Percentiles rank a stretch among this genome's conserved stretches.
phyloP scores from a whole-genome alignment of 2,888 invertebrate species.

The Chelonus formosanus region DNA sequence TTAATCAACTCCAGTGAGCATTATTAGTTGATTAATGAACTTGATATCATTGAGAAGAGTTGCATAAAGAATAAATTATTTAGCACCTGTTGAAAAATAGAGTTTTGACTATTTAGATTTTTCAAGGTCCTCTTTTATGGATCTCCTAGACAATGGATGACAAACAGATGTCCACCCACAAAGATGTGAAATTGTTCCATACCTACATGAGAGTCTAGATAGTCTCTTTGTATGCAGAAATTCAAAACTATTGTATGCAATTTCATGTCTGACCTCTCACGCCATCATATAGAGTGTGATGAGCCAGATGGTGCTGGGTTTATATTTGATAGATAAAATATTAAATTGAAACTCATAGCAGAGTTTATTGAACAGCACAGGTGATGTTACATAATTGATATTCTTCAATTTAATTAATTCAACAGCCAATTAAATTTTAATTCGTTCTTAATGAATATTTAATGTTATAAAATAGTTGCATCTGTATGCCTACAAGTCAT shows the following conservation, averaged over 20 bases:
- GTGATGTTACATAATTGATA: slow-evolving; percentile 34
- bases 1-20: no score
- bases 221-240: slow-evolving; percentile 45
- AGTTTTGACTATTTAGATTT: background rate
- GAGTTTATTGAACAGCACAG: slow-evolving; percentile 27
- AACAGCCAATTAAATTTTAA: background rate
- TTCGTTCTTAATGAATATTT: no score
- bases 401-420: slow-evolving; percentile 31
- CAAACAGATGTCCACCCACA: slow-evolving; percentile 41
- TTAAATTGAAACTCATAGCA: background rate
- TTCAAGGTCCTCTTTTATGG: background rate
- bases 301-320: no score
- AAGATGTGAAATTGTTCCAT: slow-evolving; percentile 40
- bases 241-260: slow-evolving; percentile 41
- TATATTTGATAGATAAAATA: slow-evolving; percentile 2
- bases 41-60: no score
- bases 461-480: no score
- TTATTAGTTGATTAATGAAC: no score
- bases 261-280: background rate
- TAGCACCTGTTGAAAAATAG: no score
- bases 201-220: slow-evolving; percentile 33
- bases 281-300: background rate
- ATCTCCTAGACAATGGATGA: slow-evolving; percentile 39
- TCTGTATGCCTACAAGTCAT: no score
- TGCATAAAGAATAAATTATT: no score